Base-by-base conservation (phyloP, 2,113 vertebrate genomes). In the Cheirogaleus medius region DNA sequence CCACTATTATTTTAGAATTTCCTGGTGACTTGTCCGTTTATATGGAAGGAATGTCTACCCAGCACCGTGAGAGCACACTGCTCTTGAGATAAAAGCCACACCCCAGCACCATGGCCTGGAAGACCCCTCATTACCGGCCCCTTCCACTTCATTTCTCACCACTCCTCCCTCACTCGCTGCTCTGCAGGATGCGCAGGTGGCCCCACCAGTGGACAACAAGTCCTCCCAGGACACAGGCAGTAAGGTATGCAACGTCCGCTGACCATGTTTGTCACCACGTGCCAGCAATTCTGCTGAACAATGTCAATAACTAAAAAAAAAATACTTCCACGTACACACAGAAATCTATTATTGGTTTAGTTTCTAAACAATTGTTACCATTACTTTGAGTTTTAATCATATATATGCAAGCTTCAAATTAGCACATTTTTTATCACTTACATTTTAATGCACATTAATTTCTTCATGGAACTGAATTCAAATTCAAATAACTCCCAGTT, bases 391-490 rank as follows among this genome's bases (percentile, higher is more conserved):
- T 42, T 80, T 74, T 81, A 52, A 81, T 39, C 42, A n/a, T 27
- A 85, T 9, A 82, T 15, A 37, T 17, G 2, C 47, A 44, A 34
- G 52, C 54, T 73, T 63, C 91, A 60, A 25, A 71, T 66, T 47
- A 66, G 60, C 44, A 54, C 15, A n/a, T 71, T 76, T 76, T 66
- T 80, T 37, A 69, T 29, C 78, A 21, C 44, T 78, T 73, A 69
- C 42, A 73, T 63, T 94, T 86, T 66, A 92, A 90, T 89, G 37
- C 29, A 77, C 47, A 68, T 10, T 54, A 85, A 90, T 52, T 92
- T 90, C 94, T 92, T 80, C 34, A 1, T 7, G 39, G 44, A 83
- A 74, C 17, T 52, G 42, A 54, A 54, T 54, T 54, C 52, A 56
- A 39, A 85, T 39, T 64, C 68, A 69, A 86, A 27, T 4, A n/a